Percentiles rank a stretch among this genome's conserved stretches.
Evolutionary conservation across 2,797 vertebrate species (phyloP).

Genomic region (Mico argentatus): DNA sequence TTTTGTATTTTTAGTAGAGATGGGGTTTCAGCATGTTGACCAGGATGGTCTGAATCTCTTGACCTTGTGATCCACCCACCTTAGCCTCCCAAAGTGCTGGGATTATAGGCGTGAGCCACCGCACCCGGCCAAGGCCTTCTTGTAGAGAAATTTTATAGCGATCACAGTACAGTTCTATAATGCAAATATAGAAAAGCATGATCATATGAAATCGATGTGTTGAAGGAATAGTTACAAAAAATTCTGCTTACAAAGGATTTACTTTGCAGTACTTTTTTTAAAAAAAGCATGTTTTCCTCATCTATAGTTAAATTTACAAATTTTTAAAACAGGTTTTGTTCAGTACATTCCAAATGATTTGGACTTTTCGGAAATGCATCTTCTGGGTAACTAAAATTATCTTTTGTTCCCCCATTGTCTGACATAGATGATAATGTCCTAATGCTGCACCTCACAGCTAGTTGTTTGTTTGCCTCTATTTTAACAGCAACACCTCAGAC

Average conservation of each 20-base stretch:
- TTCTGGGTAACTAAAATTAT: constrained; percentile 51
- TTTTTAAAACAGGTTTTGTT: not conserved
- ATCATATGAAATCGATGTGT: not conserved
- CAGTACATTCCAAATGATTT: constrained; percentile 41
- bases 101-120: too few species aligned
- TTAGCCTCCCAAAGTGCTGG: too few species aligned
- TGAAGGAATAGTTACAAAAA: not conserved
- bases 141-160: not conserved
- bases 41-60: too few species aligned
- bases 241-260: not conserved
- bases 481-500: not conserved
- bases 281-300: not conserved
- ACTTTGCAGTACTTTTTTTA: not conserved
- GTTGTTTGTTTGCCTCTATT: constrained; percentile 19
- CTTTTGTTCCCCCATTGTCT: not conserved
- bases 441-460: constrained; percentile 27
- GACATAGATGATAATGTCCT: constrained; percentile 49
- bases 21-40: too few species aligned
- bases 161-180: not conserved
- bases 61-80: too few species aligned
- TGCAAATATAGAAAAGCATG: not conserved
- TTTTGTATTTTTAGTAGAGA: too few species aligned
- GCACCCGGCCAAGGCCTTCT: not conserved
- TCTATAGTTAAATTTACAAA: too few species aligned
- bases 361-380: constrained; percentile 43